Evolutionary conservation across 35 echinoderm and acorn worm species (phyloP), one percentile per base, ranked within the genome.

Genomic region (Chiridota heheva): DNA sequence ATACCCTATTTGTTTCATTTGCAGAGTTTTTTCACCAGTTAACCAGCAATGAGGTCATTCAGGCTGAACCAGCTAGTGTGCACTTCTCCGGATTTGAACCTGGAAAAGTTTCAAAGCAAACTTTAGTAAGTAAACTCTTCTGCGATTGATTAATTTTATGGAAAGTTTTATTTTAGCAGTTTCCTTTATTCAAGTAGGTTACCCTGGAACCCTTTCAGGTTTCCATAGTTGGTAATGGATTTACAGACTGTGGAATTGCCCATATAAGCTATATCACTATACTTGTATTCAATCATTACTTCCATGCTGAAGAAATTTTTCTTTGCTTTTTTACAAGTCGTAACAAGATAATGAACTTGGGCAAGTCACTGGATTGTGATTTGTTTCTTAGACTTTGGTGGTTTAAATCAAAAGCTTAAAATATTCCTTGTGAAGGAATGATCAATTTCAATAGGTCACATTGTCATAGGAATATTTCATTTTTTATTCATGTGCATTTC

Each of bases 1-100:
- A n/a, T 20, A 36, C 4, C 18, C 18, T 67, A 66, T 40, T 48
- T n/a, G 25, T 40, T 64, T 35, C 40, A 16, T 42, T 44, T 42
- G 25, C 43, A 97, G 94, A 91, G 48, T 79, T 88, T 22, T 97
- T 90, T 59, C 88, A 91, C 27, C 91, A 97, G 59, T 45, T 91
- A 40, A 78, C 84, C 12, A 80, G 73, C 35, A 97, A 97, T 80
- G 79, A 71, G 18, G 78, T 88, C 16, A 58, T 97, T 22, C 89
- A 91, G 69, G 84, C 80, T 55, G 84, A 87, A 36, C 94, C 94
- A 65, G 46, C 84, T 35, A 63, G 62, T 8, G 74, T 97, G 20
- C 94, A 97, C 72, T 97, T 91, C 63, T 61, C 84, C 33, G 94
- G 94, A 1, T 97, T 91, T 97, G 94, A 91, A 78, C 84, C 88